Percentiles rank a stretch among this genome's conserved stretches.
phyloP scores from a whole-genome alignment of 2,113 vertebrate genomes.

The Hippocampus mohnikei region DNA sequence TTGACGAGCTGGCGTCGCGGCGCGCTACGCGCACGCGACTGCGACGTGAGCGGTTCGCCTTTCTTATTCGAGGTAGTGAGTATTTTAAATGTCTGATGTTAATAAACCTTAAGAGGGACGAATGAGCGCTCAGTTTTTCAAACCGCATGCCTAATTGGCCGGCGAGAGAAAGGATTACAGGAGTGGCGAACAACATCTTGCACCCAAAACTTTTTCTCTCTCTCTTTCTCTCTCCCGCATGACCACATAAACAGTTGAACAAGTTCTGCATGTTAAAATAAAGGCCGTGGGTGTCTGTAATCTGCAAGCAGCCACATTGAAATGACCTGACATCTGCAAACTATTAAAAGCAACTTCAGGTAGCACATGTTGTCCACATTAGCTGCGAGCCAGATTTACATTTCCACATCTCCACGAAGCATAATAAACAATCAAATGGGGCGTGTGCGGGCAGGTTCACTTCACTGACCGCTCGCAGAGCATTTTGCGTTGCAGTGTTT shows the following conservation, averaged over 20 bases:
- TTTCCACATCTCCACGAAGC: conserved; percentile 85
- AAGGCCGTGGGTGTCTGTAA: conserved; percentile 12
- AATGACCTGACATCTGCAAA: conserved; percentile 82
- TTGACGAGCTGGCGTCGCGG: conserved; percentile 21
- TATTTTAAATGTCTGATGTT: conserved; percentile 50
- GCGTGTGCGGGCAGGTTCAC: conserved; percentile 63
- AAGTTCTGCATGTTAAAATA: conserved; percentile 14
- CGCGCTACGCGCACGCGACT: conserved; percentile 15
- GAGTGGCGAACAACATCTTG: background rate
- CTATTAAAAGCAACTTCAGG: conserved; percentile 85
- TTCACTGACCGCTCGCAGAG: conserved; percentile 20
- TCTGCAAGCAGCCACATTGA: conserved; percentile 24
- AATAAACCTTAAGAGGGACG: conserved; percentile 70
- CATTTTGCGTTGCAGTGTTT: conserved; percentile 12
- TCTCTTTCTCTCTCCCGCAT: too few species aligned
- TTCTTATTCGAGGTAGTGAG: too few species aligned
- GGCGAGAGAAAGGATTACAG: conserved; percentile 42
- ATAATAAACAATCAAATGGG: conserved; percentile 84
- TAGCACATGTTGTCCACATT: conserved; percentile 89
- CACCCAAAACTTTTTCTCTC: conserved; percentile 16
- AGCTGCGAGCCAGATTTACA: conserved; percentile 78
- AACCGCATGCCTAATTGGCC: conserved; percentile 61
- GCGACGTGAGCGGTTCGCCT: background rate
- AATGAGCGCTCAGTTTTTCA: conserved; percentile 33
- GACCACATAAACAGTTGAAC: background rate